These are phyloP conservation scores for Psammodynastes pulverulentus DNA, from an alignment of 2,113 vertebrate species.

Conservation along the genomic window DNA sequence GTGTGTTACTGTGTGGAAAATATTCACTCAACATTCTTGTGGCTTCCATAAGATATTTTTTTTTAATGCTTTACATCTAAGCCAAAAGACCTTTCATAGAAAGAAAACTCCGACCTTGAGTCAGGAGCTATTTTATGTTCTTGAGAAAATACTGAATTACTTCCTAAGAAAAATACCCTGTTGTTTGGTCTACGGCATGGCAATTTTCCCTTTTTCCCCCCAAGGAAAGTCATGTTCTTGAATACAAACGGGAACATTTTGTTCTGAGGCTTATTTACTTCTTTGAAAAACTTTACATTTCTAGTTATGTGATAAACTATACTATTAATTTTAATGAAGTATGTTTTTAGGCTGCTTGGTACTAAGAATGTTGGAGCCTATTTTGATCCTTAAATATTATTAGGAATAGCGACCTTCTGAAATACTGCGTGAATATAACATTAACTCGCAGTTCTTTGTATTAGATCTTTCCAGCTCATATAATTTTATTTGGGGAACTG, in stretches of 20 bases:
- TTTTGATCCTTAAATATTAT: background rate
- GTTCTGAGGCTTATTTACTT: conserved; percentile 25
- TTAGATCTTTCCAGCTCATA: background rate
- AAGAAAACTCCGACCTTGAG: conserved; percentile 44
- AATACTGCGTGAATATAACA: background rate
- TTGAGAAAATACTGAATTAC: conserved; percentile 47
- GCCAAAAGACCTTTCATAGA: conserved; percentile 4
- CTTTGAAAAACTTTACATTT: conserved; percentile 30
- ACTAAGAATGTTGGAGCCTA: conserved; percentile 8
- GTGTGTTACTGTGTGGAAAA: background rate
- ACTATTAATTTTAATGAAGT: conserved; percentile 20
- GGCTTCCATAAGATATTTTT: background rate
- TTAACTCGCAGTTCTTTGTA: background rate
- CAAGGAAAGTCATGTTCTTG: conserved; percentile 3
- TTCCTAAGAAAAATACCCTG: conserved; percentile 39
- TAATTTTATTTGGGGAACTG: background rate
- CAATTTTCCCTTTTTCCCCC: conserved; percentile 24
- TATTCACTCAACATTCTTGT: conserved; percentile 21
- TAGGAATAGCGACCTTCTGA: background rate
- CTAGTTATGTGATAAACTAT: conserved; percentile 26
- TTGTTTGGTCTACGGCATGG: conserved; percentile 32
- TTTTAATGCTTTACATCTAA: conserved; percentile 22
- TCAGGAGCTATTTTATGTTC: conserved; percentile 15
- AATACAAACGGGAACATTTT: conserved; percentile 11
- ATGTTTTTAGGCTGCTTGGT: conserved; percentile 36